Evolutionary conservation across 2,797 vertebrate species (phyloP), one percentile per base, ranked within the genome.

Genomic region (Acanthurus tractus): DNA sequence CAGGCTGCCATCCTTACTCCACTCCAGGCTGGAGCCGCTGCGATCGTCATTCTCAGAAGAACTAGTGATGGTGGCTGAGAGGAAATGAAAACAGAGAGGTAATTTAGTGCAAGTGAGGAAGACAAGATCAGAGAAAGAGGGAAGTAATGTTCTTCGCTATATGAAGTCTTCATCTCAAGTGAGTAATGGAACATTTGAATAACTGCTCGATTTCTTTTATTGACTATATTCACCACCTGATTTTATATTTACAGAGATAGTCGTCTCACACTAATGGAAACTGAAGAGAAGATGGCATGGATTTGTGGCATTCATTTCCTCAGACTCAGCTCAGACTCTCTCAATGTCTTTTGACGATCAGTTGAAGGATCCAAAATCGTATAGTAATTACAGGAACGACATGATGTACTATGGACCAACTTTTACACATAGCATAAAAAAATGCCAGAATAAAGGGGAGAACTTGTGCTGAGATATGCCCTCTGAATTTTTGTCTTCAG

Each of bases 31-130:
- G 90, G 98, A 99, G 81, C 97, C 98, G 38, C 98, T 99, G 76
- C 97, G 97, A 92, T 99, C 98, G 76, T 99, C 98, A 56, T 99
- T 99, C 93, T 99, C 98, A 6, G 98, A 99, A 12, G 98, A 99
- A 93, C 98, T 99, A 69, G 98, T 99, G 94, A 99, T 97, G 67
- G 98, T 99, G 89, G 98, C 98, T 99, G 88, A 82, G 83, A 89
- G 25, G 15, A 64, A 53, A 78, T 12, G 13, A 22, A 17, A 57
- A 54, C 9, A 38, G 3, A 63, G 29, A 11, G 6, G 18, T 22
- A 45, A 49, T 34, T 70, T 59, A 68, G 4, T 78, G 50, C 22
- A 25, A 67, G 52, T 20, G 42, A 79, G 46, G 50, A 65, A 72
- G 36, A 78, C 59, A 76, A 65, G 25, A 70, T 50, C 42, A 52